phyloP scores from a whole-genome alignment of 1,140 invertebrate species.

The Drosophila sp. region DNA sequence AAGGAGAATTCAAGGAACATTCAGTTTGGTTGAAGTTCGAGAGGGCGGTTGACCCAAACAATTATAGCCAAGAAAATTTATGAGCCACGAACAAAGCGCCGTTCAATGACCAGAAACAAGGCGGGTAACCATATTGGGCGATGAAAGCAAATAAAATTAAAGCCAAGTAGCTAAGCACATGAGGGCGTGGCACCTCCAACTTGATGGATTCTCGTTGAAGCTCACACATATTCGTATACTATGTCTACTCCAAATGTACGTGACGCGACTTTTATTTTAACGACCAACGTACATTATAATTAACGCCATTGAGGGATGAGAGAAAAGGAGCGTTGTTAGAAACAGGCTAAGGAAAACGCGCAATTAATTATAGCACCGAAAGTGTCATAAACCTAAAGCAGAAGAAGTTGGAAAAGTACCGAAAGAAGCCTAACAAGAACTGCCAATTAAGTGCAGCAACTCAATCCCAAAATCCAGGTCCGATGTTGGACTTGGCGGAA shows the following conservation, averaged over 20 bases:
- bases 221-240: background rate
- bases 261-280: conserved; percentile 72
- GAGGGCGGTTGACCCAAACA: conserved; percentile 30
- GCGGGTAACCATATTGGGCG: conserved; percentile 66
- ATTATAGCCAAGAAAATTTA: conserved; percentile 48
- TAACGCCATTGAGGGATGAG: conserved; percentile 42
- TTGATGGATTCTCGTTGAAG: conserved; percentile 45
- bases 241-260: conserved; percentile 33
- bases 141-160: conserved; percentile 67
- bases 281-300: conserved; percentile 77
- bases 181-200: conserved; percentile 41
- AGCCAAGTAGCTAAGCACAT: conserved; percentile 42
- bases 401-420: conserved; percentile 2
- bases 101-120: conserved; percentile 33
- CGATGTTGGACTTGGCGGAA: background rate
- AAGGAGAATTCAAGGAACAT: conserved; percentile 38
- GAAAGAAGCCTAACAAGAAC: conserved; percentile 39
- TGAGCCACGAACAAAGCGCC: conserved; percentile 35
- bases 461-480: conserved; percentile 18
- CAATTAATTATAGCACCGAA: conserved; percentile 73
- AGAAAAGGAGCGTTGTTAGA: conserved; percentile 32
- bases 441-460: conserved; percentile 60
- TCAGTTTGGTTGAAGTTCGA: background rate
- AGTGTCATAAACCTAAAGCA: conserved; percentile 67
- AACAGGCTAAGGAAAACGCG: conserved; percentile 49